A percentile compares a stretch with the other conserved stretches of the same genome.
Conservation (phyloP, 2,797 vertebrate genomes). For the Darevskia mixta region DNA sequence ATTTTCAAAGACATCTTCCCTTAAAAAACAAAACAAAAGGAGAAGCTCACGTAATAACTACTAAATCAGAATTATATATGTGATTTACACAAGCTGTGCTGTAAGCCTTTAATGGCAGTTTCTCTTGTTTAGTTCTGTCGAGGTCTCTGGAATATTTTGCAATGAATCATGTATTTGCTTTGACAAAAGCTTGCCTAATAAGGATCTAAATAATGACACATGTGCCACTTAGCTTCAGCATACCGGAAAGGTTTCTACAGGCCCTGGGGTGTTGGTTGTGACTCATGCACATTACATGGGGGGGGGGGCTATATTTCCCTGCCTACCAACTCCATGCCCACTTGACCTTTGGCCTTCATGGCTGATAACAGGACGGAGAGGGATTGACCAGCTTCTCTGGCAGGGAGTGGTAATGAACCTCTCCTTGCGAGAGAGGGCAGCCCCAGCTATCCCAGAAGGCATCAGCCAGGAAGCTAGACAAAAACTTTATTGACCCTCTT, state of each 20-base stretch:
- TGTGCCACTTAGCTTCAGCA: neutral
- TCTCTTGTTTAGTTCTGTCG: neutral
- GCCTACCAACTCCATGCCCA: neutral
- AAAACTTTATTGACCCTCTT: neutral
- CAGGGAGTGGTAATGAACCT: neutral
- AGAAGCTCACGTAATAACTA: neutral
- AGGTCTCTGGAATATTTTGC: neutral
- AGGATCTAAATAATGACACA: slow-evolving; percentile 8
- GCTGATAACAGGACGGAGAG: neutral
- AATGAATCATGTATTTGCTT: slow-evolving; percentile 11
- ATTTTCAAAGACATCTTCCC: neutral
- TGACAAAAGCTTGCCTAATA: slow-evolving; percentile 5
- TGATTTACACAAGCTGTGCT: neutral
- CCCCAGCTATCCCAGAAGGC: neutral
- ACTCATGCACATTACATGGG: neutral
- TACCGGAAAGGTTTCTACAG: neutral
- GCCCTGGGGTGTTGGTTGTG: neutral
- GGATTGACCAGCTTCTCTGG: neutral
- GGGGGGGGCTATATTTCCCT: neutral
- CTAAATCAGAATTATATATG: slow-evolving; percentile 12
- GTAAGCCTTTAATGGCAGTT: slow-evolving; percentile 1
- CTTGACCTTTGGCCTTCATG: neutral
- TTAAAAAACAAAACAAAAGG: too few relatives aligned
- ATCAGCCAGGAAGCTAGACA: neutral
- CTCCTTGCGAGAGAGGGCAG: neutral